phyloP scores from a whole-genome alignment of 2,113 vertebrate genomes.

The Plotosus lineatus region DNA sequence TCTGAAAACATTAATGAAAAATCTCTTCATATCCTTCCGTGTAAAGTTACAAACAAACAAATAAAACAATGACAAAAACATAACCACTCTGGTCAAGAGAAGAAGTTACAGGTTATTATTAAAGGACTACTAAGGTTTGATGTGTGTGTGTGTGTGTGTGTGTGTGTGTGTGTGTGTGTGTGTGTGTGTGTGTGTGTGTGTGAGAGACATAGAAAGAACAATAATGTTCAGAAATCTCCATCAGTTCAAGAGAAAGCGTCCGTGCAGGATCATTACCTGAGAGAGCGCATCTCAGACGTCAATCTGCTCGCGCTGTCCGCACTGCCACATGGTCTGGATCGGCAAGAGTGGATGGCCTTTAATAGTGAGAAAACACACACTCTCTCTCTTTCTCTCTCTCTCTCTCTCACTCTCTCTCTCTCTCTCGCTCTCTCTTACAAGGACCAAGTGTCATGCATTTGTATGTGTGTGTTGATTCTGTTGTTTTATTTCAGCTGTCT shows the following conservation, averaged over 20 bases:
- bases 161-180: conserved; percentile 27
- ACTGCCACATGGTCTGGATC: conserved; percentile 71
- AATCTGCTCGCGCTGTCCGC: conserved; percentile 63
- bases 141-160: conserved; percentile 9
- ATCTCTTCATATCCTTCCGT: no score
- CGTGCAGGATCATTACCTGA: conserved; percentile 66
- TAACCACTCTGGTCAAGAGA: no score
- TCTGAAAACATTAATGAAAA: no score
- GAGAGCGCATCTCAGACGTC: conserved; percentile 63
- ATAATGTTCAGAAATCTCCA: conserved; percentile 56
- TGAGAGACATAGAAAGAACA: conserved; percentile 63
- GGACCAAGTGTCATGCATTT: background rate
- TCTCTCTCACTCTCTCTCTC: background rate
- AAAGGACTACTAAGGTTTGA: background rate
- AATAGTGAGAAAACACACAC: conserved; percentile 68
- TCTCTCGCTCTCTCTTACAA: no score
- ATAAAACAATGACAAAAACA: no score
- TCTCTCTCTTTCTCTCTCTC: background rate
- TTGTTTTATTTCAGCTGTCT: conserved; percentile 65
- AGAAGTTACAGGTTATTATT: no score
- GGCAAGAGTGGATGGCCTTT: conserved; percentile 75
- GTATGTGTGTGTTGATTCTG: background rate
- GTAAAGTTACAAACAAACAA: no score
- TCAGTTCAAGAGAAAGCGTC: conserved; percentile 69
- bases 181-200: conserved; percentile 38